Evolutionary conservation across 2,888 invertebrate species (phyloP).

Genomic region (Drosophila stalkeri): DNA sequence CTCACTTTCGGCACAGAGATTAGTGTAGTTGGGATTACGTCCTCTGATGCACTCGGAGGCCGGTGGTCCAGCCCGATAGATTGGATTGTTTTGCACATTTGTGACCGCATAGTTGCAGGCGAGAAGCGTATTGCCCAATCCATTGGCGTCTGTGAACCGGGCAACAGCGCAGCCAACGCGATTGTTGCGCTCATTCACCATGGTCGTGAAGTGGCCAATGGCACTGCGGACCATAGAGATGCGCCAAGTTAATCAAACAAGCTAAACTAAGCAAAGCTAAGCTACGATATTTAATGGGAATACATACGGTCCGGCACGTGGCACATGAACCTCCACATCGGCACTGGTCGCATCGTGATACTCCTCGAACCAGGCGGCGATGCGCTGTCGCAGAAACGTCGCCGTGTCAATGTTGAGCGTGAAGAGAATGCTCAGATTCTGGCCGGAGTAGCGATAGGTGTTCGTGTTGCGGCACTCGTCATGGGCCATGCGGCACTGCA

Average conservation of each 20-base stretch:
- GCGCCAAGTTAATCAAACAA: background rate
- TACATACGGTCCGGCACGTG: conserved; percentile 65
- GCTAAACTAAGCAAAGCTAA: background rate
- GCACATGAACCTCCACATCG: conserved; percentile 55
- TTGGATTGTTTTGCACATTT: conserved; percentile 60
- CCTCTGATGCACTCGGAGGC: conserved; percentile 61
- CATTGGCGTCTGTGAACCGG: conserved; percentile 56
- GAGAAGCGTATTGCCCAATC: conserved; percentile 49
- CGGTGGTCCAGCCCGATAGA: conserved; percentile 63
- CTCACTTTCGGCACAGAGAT: conserved; percentile 62
- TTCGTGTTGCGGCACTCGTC: conserved; percentile 72
- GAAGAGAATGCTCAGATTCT: conserved; percentile 66
- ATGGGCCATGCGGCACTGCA: conserved; percentile 70
- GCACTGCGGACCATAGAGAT: conserved; percentile 29
- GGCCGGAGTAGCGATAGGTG: conserved; percentile 66
- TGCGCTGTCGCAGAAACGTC: conserved; percentile 57
- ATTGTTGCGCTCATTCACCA: conserved; percentile 69
- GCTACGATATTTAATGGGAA: background rate
- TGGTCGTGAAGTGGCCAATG: conserved; percentile 70
- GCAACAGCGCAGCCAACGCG: conserved; percentile 70
- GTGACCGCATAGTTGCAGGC: conserved; percentile 75
- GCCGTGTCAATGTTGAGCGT: conserved; percentile 35
- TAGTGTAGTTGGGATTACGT: conserved; percentile 55
- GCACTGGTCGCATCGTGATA: conserved; percentile 57
- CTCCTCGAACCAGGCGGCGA: conserved; percentile 63